A percentile compares a stretch with the other conserved stretches of the same genome.
Conservation (phyloP, 1,140 invertebrate genomes). For the Drosophila bipectinata region DNA sequence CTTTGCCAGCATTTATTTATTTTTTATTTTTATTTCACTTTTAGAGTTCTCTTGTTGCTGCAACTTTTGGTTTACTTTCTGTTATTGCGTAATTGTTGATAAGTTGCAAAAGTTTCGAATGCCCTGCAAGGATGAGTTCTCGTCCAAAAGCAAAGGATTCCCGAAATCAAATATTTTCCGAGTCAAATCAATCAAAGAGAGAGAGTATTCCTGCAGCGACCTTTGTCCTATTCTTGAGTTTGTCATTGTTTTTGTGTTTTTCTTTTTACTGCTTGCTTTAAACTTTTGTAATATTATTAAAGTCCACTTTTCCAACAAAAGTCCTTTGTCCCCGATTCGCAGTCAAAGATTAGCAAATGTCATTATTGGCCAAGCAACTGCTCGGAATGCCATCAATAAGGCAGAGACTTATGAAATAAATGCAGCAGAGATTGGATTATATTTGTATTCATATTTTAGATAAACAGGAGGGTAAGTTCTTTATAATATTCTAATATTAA, state of each 20-base stretch:
- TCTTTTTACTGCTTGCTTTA: constrained; percentile 31
- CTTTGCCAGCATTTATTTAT: constrained; percentile 71
- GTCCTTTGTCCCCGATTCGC: constrained; percentile 14
- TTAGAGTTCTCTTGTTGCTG: constrained; percentile 28
- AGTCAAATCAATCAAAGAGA: constrained; percentile 10
- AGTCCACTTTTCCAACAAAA: constrained; percentile 46
- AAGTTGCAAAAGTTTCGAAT: constrained; percentile 66
- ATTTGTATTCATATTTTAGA: neutral
- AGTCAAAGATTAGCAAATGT: constrained; percentile 64
- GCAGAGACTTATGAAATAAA: neutral
- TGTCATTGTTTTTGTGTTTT: constrained; percentile 30
- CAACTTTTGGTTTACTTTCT: constrained; percentile 63
- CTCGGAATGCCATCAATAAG: constrained; percentile 46
- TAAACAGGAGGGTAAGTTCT: neutral
- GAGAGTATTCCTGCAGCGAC: constrained; percentile 21
- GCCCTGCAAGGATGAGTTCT: constrained; percentile 25
- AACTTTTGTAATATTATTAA: constrained; percentile 75
- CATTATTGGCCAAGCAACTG: constrained; percentile 44
- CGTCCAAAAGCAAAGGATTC: neutral
- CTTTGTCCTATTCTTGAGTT: neutral
- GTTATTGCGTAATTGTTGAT: constrained; percentile 79
- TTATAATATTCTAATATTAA: too few relatives aligned
- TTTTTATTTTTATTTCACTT: constrained; percentile 48
- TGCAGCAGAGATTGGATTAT: neutral
- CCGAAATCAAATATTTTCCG: neutral